Percentiles rank a stretch among this genome's conserved stretches.
Evolutionary conservation across 2,797 vertebrate species (phyloP).

Genomic region (Natrix natrix): DNA sequence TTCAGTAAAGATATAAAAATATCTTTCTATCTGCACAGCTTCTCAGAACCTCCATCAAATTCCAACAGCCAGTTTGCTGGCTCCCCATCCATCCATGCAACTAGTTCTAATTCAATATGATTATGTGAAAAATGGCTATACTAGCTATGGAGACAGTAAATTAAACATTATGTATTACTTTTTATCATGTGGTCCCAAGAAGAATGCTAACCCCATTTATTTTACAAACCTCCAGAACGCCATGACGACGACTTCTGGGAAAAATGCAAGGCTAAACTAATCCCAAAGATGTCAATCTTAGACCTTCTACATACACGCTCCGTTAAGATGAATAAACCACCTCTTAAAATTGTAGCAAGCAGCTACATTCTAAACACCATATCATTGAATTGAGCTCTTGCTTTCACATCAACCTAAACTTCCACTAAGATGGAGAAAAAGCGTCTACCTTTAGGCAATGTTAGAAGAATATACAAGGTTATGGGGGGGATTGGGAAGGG

Average conservation of each 20-base stretch:
- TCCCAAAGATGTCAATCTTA: conserved; percentile 80
- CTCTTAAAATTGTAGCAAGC: conserved; percentile 79
- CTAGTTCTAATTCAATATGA: conserved; percentile 91
- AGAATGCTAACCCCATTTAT: conserved; percentile 78
- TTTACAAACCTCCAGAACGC: conserved; percentile 71
- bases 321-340: conserved; percentile 82
- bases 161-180: conserved; percentile 96
- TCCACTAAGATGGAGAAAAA: conserved; percentile 37
- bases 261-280: conserved; percentile 84
- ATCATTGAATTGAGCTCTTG: conserved; percentile 73
- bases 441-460: conserved; percentile 5
- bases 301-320: conserved; percentile 76
- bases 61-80: conserved; percentile 33
- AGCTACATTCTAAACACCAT: conserved; percentile 79
- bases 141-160: conserved; percentile 90
- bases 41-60: conserved; percentile 44
- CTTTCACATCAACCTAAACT: conserved; percentile 56
- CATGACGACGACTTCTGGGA: conserved; percentile 77
- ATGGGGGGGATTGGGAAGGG: background rate
- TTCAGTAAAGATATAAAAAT: conserved; percentile 54
- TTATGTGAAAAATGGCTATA: conserved; percentile 92
- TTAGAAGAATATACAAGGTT: background rate
- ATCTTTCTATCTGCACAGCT: background rate
- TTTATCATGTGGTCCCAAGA: conserved; percentile 75
- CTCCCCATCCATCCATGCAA: conserved; percentile 61